A percentile compares a stretch with the other conserved stretches of the same genome.
phyloP scores from a whole-genome alignment of 1,140 invertebrate species.

The Teleopsis dalmanni region DNA sequence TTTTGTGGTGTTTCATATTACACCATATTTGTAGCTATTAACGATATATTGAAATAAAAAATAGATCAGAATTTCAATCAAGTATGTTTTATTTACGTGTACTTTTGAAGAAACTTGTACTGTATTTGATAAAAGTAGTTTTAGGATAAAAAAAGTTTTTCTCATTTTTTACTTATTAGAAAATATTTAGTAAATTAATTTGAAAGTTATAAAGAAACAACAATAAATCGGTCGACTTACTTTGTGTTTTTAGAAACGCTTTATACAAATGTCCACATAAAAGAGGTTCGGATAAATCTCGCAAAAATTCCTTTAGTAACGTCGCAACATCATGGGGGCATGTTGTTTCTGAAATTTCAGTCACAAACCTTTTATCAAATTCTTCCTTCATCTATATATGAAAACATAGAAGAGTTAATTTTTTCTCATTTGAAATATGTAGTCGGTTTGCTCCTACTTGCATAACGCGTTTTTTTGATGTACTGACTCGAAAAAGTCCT shows the following conservation, averaged over 20 bases:
- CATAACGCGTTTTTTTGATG: conserved; percentile 82
- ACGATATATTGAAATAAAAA: too few species aligned
- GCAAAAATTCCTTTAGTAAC: conserved; percentile 85
- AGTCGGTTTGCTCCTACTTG: conserved; percentile 54
- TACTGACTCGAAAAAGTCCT: conserved; percentile 83
- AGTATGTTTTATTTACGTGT: too few species aligned
- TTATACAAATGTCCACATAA: conserved; percentile 82
- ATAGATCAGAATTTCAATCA: too few species aligned
- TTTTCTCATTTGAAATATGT: neutral
- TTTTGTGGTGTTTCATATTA: too few species aligned
- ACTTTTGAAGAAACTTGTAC: too few species aligned
- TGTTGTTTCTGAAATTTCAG: conserved; percentile 66
- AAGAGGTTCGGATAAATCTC: conserved; percentile 87
- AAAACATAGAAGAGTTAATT: neutral
- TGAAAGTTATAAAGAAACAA: neutral
- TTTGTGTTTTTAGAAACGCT: conserved; percentile 83
- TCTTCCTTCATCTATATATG: conserved; percentile 74
- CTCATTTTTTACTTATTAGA: too few species aligned
- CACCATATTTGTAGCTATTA: too few species aligned
- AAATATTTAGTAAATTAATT: too few species aligned
- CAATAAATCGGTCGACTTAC: conserved; percentile 51
- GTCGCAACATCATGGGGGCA: conserved; percentile 90
- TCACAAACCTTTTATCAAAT: conserved; percentile 76
- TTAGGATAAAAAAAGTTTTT: too few species aligned
- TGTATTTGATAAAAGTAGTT: too few species aligned